Percentiles rank a stretch among this genome's conserved stretches.
These are phyloP conservation scores for Polypedilum pembai DNA, from an alignment of 1,140 invertebrate species.

Conservation along the genomic window DNA sequence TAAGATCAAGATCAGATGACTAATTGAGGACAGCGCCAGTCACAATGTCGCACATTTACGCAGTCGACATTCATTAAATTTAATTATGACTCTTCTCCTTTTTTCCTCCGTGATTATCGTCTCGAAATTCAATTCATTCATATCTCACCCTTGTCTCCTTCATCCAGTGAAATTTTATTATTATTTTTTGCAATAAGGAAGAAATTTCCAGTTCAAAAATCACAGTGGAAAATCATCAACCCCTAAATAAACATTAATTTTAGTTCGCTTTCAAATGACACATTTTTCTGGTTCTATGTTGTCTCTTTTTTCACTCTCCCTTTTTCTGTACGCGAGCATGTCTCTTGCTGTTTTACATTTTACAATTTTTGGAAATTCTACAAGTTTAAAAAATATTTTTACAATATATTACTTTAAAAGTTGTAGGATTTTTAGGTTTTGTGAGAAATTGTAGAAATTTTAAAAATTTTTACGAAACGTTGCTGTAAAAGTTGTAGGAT, in stretches of 20 bases:
- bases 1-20: constrained; percentile 10
- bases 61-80: constrained; percentile 23
- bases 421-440: too few species aligned
- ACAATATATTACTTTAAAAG: too few species aligned
- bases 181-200: not conserved
- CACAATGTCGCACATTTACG: not conserved
- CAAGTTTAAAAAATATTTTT: too few species aligned
- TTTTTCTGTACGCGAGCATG: not conserved
- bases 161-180: not conserved
- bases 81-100: not conserved
- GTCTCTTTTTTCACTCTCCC: not conserved
- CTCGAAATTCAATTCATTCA: not conserved
- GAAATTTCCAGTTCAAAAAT: constrained; percentile 22
- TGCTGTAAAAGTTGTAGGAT: too few species aligned
- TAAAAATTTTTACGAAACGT: too few species aligned
- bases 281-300: constrained; percentile 9
- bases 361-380: not conserved
- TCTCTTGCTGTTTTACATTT: not conserved
- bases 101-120: not conserved
- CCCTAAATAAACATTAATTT: constrained; percentile 24
- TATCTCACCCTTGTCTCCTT: not conserved
- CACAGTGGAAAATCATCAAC: constrained; percentile 14
- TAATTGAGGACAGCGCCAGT: constrained; percentile 9
- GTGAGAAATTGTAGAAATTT: too few species aligned
- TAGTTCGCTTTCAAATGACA: not conserved